Evolutionary conservation across 64 coral and sea anemone genomes (phyloP), one percentile per base, ranked within the genome.

Genomic region (Orbicella faveolata): DNA sequence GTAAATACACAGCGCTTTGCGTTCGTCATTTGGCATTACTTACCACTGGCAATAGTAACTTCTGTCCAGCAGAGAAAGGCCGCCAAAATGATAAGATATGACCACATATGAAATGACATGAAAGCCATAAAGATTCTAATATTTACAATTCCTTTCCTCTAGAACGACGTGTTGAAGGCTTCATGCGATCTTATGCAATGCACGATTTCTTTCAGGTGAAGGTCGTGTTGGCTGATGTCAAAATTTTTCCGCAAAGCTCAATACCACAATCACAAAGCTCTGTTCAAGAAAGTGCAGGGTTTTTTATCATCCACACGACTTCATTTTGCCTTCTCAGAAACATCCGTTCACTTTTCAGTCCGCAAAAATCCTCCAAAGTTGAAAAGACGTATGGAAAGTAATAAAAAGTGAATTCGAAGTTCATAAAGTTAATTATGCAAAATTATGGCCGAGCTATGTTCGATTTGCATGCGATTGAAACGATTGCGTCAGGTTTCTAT

Each of bases 371-470:
- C 30, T 52, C 2, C 2, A 70, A 23, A 23, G 65, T 68, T 8
- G 20, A 70, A 73, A n/a, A 44, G 18, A 52, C 19, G n/a, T 72
- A 67, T 23, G 41, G 21, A 72, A 33, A 85, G 39, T 21, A 30
- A 73, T 72, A 55, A 73, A 51, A 6, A 72, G 63, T 51, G 48
- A 52, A 73, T 72, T 85, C 37, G 37, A 23, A 85, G 65, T 72
- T 72, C 82, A 73, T 70, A 52, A 72, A 85, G 82, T 85, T 85
- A 85, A 85, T 85, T 85, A 85, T 85, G 82, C 65, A 85, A 85
- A 85, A 73, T 54, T 85, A 85, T 73, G 82, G 37, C 2, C 36
- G 21, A 85, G 23, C 17, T 25, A 3, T 20, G 41, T 53, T 66
- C 65, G 8, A 20, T 73, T 37, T 18, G 65, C 82, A 85, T 85